Evolutionary conservation across 2,888 invertebrate species (phyloP).

Genomic region (Lepidonotus clava): DNA sequence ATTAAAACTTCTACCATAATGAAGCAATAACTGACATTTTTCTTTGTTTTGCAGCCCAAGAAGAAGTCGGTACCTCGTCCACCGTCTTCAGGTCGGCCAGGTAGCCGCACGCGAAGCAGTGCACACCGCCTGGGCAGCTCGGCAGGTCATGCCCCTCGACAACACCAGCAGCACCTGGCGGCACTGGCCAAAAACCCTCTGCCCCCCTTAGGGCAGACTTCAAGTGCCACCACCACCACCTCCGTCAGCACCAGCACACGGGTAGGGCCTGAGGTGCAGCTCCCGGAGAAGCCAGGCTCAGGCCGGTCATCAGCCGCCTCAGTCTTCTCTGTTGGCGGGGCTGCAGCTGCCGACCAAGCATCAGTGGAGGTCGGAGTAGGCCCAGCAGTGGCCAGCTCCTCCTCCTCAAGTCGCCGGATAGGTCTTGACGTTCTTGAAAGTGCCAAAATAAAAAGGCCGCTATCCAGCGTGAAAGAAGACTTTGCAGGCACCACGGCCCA

Average conservation of each 20-base stretch:
- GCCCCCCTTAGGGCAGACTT: conserved; percentile 70
- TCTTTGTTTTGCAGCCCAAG: conserved; percentile 60
- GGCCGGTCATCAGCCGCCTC: conserved; percentile 22
- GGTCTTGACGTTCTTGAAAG: conserved; percentile 45
- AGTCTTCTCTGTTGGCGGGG: neutral
- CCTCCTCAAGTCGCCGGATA: neutral
- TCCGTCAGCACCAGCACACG: too few species aligned
- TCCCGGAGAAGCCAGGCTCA: conserved; percentile 16
- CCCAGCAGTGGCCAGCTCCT: neutral
- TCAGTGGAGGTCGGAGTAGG: neutral
- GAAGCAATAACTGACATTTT: too few species aligned
- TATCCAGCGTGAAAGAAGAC: conserved; percentile 58
- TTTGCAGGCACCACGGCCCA: conserved; percentile 2
- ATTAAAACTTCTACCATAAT: too few species aligned
- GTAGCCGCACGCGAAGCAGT: conserved; percentile 49
- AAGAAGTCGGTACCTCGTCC: conserved; percentile 61
- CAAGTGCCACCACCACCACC: too few species aligned
- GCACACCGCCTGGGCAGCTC: conserved; percentile 37
- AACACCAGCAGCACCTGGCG: neutral
- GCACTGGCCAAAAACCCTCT: conserved; percentile 69
- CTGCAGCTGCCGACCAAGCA: conserved; percentile 4
- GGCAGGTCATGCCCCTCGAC: conserved; percentile 1
- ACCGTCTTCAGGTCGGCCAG: conserved; percentile 61
- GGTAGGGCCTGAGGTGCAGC: neutral
- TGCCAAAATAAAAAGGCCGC: conserved; percentile 56